Percentiles rank a stretch among this genome's conserved stretches.
Conservation (phyloP, 2,797 vertebrate genomes). For the Notolabrus celidotus region DNA sequence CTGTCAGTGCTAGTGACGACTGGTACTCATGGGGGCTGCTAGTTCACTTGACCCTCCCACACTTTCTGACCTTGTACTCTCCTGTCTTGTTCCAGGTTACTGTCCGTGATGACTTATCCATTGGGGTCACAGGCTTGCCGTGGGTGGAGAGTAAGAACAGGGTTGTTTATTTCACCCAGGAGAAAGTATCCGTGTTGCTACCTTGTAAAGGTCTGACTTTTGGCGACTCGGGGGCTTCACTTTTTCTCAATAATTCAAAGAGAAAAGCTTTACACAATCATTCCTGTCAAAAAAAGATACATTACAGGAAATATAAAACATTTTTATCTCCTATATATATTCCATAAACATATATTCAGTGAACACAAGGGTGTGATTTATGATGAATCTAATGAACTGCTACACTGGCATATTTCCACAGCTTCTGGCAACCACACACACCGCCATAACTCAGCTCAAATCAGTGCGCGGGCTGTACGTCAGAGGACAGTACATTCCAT, state of each 20-base stretch:
- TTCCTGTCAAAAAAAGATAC: background rate
- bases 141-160: background rate
- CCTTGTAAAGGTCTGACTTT: background rate
- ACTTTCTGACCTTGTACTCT: background rate
- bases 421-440: slow-evolving; percentile 10
- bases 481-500: slow-evolving; percentile 18
- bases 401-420: slow-evolving; percentile 16
- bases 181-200: background rate
- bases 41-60: background rate
- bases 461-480: background rate
- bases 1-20: background rate
- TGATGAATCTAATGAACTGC: background rate
- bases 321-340: background rate
- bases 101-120: background rate
- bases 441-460: slow-evolving; percentile 24
- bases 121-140: background rate
- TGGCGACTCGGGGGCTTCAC: background rate
- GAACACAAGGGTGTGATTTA: slow-evolving; percentile 1
- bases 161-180: background rate
- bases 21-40: background rate
- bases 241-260: background rate
- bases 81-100: background rate
- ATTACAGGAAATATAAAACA: background rate
- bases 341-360: background rate
- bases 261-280: background rate